Conservation (phyloP, 2,113 vertebrate species). For the Odobenus rosmarus region DNA sequence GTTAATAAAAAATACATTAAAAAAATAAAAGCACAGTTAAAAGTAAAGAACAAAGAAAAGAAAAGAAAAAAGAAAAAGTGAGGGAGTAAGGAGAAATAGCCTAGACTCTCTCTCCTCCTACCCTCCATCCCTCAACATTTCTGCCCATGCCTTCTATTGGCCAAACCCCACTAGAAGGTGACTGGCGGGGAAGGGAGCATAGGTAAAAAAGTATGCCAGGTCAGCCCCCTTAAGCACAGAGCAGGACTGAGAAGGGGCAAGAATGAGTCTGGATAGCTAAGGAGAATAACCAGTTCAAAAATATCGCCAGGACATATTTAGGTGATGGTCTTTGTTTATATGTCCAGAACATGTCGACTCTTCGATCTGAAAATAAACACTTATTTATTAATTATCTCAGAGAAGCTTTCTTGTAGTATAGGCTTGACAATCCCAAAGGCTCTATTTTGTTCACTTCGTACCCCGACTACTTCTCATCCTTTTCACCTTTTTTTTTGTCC, state of each 20-base stretch:
- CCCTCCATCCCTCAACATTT: not conserved
- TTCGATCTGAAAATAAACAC: constrained; percentile 3
- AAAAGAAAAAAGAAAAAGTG: not conserved
- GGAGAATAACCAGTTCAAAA: not conserved
- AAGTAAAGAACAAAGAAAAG: not conserved
- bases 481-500: not conserved
- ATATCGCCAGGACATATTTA: not conserved
- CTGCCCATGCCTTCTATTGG: not conserved
- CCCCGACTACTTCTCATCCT: not conserved
- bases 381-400: not conserved
- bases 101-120: not conserved
- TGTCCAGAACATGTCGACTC: not conserved
- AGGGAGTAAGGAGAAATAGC: not conserved
- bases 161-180: not conserved
- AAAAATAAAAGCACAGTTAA: not conserved
- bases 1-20: not conserved
- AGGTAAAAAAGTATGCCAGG: not conserved
- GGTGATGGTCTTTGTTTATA: not conserved
- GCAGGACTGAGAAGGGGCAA: not conserved
- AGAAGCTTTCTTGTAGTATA: not conserved
- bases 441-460: not conserved
- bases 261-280: not conserved
- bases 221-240: not conserved
- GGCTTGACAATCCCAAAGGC: not conserved
- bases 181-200: not conserved